Evolutionary conservation across 1,140 invertebrate genomes (phyloP).

Genomic region (Whitmania pigra): DNA sequence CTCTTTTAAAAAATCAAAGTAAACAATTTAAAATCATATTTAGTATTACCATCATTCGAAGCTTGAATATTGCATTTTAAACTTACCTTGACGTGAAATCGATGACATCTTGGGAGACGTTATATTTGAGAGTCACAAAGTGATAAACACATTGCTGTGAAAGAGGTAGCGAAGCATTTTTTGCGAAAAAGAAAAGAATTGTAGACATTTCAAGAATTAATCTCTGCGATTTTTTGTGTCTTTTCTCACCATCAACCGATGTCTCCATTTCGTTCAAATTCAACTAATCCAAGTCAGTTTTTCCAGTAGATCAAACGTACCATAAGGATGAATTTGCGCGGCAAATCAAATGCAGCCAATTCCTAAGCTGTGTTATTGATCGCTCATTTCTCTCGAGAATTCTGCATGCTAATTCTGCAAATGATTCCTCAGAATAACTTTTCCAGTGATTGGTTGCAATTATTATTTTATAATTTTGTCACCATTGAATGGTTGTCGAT

Average conservation of each 20-base stretch:
- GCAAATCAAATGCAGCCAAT: no score
- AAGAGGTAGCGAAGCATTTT: constrained; percentile 23
- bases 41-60: not conserved
- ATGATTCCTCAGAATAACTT: no score
- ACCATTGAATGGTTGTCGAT: no score
- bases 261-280: no score
- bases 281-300: no score
- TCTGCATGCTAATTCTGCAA: no score
- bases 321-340: no score
- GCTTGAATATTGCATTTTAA: not conserved
- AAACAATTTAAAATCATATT: not conserved
- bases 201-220: constrained; percentile 24
- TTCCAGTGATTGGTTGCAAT: no score
- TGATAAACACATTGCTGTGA: constrained; percentile 23
- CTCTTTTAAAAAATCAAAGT: not conserved
- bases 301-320: no score
- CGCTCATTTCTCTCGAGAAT: no score
- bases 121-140: constrained; percentile 22
- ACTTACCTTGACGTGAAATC: not conserved
- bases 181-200: constrained; percentile 24
- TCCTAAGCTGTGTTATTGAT: no score
- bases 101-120: constrained; percentile 12
- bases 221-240: constrained; percentile 16
- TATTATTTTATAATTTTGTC: no score
- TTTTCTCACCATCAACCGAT: not conserved